phyloP scores from a whole-genome alignment of 2,888 invertebrate genomes.

The Trilocha varians region DNA sequence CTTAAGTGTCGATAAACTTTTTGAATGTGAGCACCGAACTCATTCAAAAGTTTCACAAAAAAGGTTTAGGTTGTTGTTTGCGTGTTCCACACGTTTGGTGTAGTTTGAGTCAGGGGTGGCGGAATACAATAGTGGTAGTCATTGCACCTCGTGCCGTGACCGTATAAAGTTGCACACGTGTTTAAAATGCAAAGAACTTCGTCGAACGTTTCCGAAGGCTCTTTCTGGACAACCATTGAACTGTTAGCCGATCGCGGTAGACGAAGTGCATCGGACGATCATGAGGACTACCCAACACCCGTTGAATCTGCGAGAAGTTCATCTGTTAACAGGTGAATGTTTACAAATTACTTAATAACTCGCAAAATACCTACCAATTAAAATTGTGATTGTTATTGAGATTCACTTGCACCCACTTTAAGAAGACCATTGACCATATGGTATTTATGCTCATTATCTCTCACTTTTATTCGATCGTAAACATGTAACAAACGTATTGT shows the following conservation, averaged over 20 bases:
- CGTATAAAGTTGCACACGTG: slow-evolving; percentile 51
- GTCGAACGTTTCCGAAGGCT: slow-evolving; percentile 60
- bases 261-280: slow-evolving; percentile 58
- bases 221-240: slow-evolving; percentile 78
- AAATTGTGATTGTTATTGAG: not conserved
- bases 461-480: not conserved
- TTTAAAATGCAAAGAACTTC: slow-evolving; percentile 54
- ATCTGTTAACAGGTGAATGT: slow-evolving; percentile 52
- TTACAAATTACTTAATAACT: slow-evolving; percentile 1
- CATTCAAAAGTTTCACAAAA: not conserved
- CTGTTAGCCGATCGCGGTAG: slow-evolving; percentile 70
- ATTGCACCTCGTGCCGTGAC: slow-evolving; percentile 59
- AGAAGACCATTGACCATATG: not conserved
- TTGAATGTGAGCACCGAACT: not conserved
- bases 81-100: slow-evolving; percentile 57
- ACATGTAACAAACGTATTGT: not conserved
- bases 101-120: slow-evolving; percentile 26
- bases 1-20: not conserved
- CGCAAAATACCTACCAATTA: too few relatives aligned
- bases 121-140: slow-evolving; percentile 51
- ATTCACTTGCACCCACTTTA: not conserved
- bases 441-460: slow-evolving; percentile 9
- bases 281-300: slow-evolving; percentile 34
- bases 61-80: slow-evolving; percentile 57
- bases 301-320: slow-evolving; percentile 33